Evolutionary conservation across 1,140 invertebrate genomes (phyloP), one percentile per base, ranked within the genome.

Genomic region (Ladona fulva): DNA sequence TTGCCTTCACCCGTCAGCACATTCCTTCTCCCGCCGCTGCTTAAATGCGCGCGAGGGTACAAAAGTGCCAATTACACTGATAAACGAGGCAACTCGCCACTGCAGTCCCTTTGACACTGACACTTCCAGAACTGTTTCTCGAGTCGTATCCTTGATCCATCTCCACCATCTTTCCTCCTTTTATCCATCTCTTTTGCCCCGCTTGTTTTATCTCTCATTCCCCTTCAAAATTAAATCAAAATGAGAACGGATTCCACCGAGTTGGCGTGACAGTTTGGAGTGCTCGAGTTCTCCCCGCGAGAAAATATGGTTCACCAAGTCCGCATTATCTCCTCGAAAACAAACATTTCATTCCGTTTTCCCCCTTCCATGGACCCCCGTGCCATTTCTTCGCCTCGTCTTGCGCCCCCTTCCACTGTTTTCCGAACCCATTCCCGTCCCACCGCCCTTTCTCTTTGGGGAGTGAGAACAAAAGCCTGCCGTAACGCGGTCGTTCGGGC

Each of bases 171-270:
- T 66, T 66, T 22, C 12, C 52, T 12, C n/a, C 52, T 19, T n/a
- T 66, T 6, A 19, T 22, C 52, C 52, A 66, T 66, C 52, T 66
- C n/a, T 22, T 22, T 66, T 12, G n/a, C n/a, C n/a, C n/a, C n/a
- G n/a, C 52, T 66, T 22, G 14, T 22, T 66, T 66, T 37, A 1
- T 66, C 44, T 66, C 52, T 66, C 52, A 66, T 22, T 66, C n/a
- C 52, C 52, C 52, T 66, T 66, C 52, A 66, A 66, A 66, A 66
- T 66, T 66, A 66, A 66, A 66, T 66, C 52, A 66, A 66, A 66
- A 66, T 66, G 52, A 66, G 52, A 66, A 12, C 52, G 52, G 52
- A 16, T 66, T 66, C 52, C 52, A 12, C 52, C 16, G 52, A 66
- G 52, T 66, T 66, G 52, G 52, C 52, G n/a, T 66, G 52, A 66